Conservation (phyloP, 2,888 invertebrate species). For the Dasypogon diadema region DNA sequence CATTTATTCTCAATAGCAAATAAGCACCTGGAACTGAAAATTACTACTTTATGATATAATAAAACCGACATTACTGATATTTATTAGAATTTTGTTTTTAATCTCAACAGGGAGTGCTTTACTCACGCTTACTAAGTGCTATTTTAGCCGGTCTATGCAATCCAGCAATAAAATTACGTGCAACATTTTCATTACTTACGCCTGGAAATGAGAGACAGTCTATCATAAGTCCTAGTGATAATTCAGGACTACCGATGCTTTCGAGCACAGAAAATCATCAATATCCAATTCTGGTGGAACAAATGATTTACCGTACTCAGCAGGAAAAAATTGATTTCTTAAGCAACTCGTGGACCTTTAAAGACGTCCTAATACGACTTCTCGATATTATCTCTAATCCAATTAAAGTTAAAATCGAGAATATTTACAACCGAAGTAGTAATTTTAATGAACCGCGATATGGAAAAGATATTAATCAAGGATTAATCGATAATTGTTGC, state of each 20-base stretch:
- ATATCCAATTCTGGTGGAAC: slow-evolving; percentile 82
- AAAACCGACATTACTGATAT: too few species aligned
- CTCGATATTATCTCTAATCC: slow-evolving; percentile 86
- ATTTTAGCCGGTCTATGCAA: slow-evolving; percentile 88
- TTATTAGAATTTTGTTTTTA: too few species aligned
- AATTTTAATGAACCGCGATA: slow-evolving; percentile 68
- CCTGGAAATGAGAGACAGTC: slow-evolving; percentile 67
- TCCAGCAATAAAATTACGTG: slow-evolving; percentile 79
- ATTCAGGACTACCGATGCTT: slow-evolving; percentile 77
- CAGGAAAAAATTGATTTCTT: slow-evolving; percentile 68
- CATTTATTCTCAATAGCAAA: too few species aligned
- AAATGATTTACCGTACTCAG: slow-evolving; percentile 79
- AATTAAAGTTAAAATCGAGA: slow-evolving; percentile 71
- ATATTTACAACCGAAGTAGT: slow-evolving; percentile 64
- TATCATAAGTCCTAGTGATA: slow-evolving; percentile 77
- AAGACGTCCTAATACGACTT: slow-evolving; percentile 85
- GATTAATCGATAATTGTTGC: slow-evolving; percentile 77
- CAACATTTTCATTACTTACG: slow-evolving; percentile 79
- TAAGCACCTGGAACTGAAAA: too few species aligned
- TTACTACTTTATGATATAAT: too few species aligned
- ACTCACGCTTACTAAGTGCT: slow-evolving; percentile 77
- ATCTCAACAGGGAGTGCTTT: slow-evolving; percentile 61
- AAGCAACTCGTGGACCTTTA: slow-evolving; percentile 71
- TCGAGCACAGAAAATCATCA: slow-evolving; percentile 77
- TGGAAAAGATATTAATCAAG: slow-evolving; percentile 69